These are phyloP conservation scores for Zhengitettix transpicula DNA, from an alignment of 2,888 invertebrate species.

Conservation along the genomic window DNA sequence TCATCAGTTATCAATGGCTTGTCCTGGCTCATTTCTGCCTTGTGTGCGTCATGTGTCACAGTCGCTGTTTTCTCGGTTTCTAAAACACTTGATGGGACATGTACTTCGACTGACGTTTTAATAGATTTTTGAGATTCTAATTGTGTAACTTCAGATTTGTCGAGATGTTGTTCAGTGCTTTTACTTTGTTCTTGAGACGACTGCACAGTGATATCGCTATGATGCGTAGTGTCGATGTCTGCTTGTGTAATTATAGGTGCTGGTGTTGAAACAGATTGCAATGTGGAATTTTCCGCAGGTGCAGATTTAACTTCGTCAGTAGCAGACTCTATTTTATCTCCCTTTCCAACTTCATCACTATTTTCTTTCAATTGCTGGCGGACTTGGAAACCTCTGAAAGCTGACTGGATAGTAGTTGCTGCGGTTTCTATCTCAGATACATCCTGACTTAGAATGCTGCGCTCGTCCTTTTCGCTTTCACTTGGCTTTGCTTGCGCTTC, in stretches of 20 bases:
- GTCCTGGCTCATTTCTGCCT: conserved; percentile 13
- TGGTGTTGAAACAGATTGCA: no score
- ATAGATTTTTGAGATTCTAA: no score
- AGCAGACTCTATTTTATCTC: not conserved
- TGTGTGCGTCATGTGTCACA: conserved; percentile 13
- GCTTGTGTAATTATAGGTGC: no score
- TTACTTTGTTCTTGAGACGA: no score
- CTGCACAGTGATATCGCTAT: no score
- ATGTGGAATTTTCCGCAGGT: not conserved
- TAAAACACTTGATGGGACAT: not conserved
- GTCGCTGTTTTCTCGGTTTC: conserved; percentile 6
- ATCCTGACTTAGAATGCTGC: not conserved
- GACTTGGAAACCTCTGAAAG: conserved; percentile 14
- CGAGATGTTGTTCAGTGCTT: no score
- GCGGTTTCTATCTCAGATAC: not conserved
- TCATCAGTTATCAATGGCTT: conserved; percentile 1
- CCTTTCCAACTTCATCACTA: not conserved
- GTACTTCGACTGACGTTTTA: no score
- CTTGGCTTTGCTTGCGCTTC: not conserved
- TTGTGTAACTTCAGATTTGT: no score
- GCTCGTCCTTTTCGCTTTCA: not conserved
- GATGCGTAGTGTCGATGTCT: no score
- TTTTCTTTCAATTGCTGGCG: conserved; percentile 7
- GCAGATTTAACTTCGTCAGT: not conserved
- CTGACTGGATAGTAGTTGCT: conserved; percentile 13